phyloP scores from a whole-genome alignment of 2,113 vertebrate genomes.

The Calypte anna region DNA sequence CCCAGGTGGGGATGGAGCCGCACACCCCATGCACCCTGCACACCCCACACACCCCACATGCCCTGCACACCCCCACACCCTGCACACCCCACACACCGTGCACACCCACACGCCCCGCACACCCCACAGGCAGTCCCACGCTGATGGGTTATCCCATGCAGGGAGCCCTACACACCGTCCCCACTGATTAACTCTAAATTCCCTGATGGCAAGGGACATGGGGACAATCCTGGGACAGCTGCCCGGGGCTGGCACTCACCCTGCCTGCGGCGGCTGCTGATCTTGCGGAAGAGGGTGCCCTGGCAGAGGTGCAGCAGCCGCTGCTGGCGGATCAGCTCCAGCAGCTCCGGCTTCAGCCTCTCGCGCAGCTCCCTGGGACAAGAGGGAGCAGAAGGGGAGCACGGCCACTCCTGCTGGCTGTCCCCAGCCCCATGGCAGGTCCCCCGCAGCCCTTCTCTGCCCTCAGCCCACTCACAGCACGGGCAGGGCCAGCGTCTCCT shows the following conservation, averaged over 20 bases:
- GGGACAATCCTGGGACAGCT: neutral
- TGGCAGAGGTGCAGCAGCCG: conserved; percentile 91
- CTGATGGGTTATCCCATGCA: neutral
- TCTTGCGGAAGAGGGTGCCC: conserved; percentile 94
- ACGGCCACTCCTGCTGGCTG: fast-evolving
- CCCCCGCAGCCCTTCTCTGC: neutral
- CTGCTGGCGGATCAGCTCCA: conserved; percentile 92
- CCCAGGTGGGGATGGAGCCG: neutral
- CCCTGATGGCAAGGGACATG: fast-evolving
- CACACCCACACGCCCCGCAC: too few relatives aligned
- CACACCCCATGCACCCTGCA: too few relatives aligned
- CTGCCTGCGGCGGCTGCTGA: conserved; percentile 93
- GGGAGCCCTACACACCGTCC: neutral
- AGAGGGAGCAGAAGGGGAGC: neutral
- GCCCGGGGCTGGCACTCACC: conserved; percentile 72
- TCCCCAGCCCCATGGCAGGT: fast-evolving
- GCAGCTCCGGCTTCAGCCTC: conserved; percentile 91
- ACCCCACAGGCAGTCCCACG: neutral
- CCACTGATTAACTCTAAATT: fast-evolving
- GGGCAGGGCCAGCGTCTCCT: conserved; percentile 90
- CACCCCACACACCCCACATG: too few relatives aligned
- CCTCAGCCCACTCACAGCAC: conserved; percentile 78
- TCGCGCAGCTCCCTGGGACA: conserved; percentile 87
- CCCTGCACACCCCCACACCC: too few relatives aligned
- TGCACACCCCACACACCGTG: too few relatives aligned